Conservation (phyloP, 2,797 vertebrate genomes). For the Tapera naevia region DNA sequence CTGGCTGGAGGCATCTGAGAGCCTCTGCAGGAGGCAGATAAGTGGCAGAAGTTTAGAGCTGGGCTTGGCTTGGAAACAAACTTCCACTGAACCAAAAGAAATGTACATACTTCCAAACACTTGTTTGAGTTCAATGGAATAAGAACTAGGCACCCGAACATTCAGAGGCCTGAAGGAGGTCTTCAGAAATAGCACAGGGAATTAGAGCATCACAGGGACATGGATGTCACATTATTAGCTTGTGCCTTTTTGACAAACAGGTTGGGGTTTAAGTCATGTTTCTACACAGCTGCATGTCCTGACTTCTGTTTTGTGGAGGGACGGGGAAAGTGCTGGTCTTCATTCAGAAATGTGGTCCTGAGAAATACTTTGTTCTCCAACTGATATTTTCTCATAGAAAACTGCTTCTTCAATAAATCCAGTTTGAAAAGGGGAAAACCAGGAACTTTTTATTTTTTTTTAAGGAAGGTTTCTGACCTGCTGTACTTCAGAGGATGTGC, state of each 20-base stretch:
- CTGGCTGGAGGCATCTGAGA: neutral
- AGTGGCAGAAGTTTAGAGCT: neutral
- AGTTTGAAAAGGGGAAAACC: neutral
- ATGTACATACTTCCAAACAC: fast-evolving
- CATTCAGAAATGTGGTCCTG: neutral
- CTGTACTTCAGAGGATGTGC: neutral
- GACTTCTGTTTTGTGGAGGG: neutral
- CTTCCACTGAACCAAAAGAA: neutral
- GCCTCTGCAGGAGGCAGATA: neutral
- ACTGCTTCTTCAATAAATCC: neutral
- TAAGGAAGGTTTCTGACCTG: neutral
- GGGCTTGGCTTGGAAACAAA: neutral
- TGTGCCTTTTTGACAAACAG: neutral
- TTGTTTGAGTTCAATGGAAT: neutral
- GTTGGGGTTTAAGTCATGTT: neutral
- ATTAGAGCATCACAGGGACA: neutral
- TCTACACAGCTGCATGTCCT: neutral
- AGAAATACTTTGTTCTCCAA: neutral
- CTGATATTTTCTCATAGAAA: neutral
- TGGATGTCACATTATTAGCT: fast-evolving
- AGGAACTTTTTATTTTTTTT: neutral
- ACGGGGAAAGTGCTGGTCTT: fast-evolving
- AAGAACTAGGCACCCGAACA: fast-evolving
- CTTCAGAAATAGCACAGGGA: neutral
- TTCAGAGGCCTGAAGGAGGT: neutral